phyloP scores from a whole-genome alignment of 1,140 invertebrate species.

The Rhopalosiphum padi region DNA sequence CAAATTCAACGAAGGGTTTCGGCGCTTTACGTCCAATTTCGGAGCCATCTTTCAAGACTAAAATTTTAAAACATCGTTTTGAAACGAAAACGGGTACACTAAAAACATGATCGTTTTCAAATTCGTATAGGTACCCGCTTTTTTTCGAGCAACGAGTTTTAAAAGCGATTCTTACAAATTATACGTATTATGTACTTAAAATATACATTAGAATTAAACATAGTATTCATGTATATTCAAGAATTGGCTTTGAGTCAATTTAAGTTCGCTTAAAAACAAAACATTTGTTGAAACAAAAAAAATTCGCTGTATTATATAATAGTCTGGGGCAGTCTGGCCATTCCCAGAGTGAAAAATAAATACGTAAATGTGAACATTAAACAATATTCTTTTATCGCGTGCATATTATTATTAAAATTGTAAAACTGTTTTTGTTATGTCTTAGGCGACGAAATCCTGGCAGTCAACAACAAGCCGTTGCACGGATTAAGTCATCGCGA shows the following conservation, averaged over 20 bases:
- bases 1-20: background rate
- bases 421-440: constrained; percentile 61
- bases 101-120: too few species aligned
- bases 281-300: too few species aligned
- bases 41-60: background rate
- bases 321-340: background rate
- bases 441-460: constrained; percentile 90
- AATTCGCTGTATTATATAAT: too few species aligned
- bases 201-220: background rate
- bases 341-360: background rate
- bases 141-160: background rate
- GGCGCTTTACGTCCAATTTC: background rate
- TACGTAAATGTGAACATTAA: background rate
- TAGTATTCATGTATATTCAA: background rate
- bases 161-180: background rate
- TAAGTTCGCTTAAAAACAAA: background rate
- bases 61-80: background rate
- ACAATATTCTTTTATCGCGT: background rate
- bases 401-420: background rate
- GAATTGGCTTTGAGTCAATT: background rate
- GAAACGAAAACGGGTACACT: background rate
- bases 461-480: constrained; percentile 83
- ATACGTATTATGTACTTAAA: background rate
- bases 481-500: constrained; percentile 86
- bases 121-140: background rate